Evolutionary conservation across 2,797 vertebrate species (phyloP).

Genomic region (Melanotaenia maccullochi): DNA sequence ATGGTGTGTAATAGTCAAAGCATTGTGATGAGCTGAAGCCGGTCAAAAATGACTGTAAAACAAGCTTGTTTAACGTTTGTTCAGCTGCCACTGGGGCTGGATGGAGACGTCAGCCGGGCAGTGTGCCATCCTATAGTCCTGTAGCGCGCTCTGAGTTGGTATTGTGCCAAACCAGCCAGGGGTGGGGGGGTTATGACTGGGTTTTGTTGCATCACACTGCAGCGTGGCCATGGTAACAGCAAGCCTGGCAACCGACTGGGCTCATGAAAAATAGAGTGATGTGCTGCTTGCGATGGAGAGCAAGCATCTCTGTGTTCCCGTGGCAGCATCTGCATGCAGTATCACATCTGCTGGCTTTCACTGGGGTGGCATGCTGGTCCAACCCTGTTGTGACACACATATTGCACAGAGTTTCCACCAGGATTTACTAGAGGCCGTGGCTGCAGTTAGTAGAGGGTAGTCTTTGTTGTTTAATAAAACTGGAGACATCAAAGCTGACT

Average conservation of each 20-base stretch:
- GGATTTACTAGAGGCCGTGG: conserved; percentile 43
- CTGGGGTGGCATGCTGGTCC: conserved; percentile 27
- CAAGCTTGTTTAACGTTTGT: conserved; percentile 18
- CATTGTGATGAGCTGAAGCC: background rate
- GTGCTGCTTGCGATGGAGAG: conserved; percentile 44
- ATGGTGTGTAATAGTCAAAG: conserved; percentile 16
- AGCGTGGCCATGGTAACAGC: conserved; percentile 85
- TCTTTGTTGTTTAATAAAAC: conserved; percentile 50
- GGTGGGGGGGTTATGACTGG: conserved; percentile 53
- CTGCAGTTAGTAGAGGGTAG: conserved; percentile 29
- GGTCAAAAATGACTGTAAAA: conserved; percentile 13
- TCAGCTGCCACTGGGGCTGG: conserved; percentile 28
- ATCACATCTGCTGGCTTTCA: conserved; percentile 34
- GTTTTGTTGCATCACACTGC: conserved; percentile 76
- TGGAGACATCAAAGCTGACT: conserved; percentile 47
- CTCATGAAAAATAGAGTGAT: conserved; percentile 72
- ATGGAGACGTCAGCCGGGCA: conserved; percentile 24
- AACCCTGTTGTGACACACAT: conserved; percentile 25
- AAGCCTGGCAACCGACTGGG: conserved; percentile 81
- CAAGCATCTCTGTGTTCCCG: conserved; percentile 51
- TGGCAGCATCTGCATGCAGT: conserved; percentile 61
- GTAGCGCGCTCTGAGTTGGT: conserved; percentile 37
- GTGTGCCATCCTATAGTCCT: conserved; percentile 34
- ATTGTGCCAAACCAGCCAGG: conserved; percentile 26
- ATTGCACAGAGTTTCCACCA: conserved; percentile 45